Evolutionary conservation across 2,113 vertebrate species (phyloP), one percentile per base, ranked within the genome.

Genomic region (Ursus arctos): DNA sequence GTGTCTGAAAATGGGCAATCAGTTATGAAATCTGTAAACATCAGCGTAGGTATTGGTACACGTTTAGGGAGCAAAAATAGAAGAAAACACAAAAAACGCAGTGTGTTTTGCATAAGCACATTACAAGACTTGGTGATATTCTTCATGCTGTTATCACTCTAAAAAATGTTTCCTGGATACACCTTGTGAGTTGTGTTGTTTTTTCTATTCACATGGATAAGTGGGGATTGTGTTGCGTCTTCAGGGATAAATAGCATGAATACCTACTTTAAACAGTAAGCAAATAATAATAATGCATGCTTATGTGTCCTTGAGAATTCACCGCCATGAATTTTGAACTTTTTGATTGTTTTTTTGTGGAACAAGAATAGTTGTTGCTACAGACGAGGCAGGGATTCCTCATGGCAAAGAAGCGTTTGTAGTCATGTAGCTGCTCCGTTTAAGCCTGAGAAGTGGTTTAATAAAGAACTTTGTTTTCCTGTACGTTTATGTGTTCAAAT

Each of bases 221-320:
- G 24, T 97, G 98, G 98, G 98, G 99, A 98, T 98, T 98, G 97
- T 98, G 98, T 97, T 91, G 90, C 97, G 97, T 99, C 97, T 97
- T 96, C 94, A 98, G 97, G 98, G 98, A 98, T 95, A 98, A 98
- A 98, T 98, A 98, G 74, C 95, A 97, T 98, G 98, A 96, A 89
- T 89, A 96, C 33, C 80, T 1, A 7, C 81, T 85, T 94, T 97
- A 90, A 57, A 69, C 80, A 97, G 94, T 98, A 86, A 97, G 67
- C 87, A 98, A 97, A 94, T 97, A 97, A 98, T 98, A 98, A 98
- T 98, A 98, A 95, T 97, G 91, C 90, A 97, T 96, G 97, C 77
- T 96, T 98, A 85, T 92, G 93, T 98, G 77, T 97, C 91, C 94
- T 97, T 87, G 91, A 98, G 97, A 98, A 98, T 98, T 98, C 84